phyloP scores from a whole-genome alignment of 2,113 vertebrate species.

The Osmerus eperlanus region DNA sequence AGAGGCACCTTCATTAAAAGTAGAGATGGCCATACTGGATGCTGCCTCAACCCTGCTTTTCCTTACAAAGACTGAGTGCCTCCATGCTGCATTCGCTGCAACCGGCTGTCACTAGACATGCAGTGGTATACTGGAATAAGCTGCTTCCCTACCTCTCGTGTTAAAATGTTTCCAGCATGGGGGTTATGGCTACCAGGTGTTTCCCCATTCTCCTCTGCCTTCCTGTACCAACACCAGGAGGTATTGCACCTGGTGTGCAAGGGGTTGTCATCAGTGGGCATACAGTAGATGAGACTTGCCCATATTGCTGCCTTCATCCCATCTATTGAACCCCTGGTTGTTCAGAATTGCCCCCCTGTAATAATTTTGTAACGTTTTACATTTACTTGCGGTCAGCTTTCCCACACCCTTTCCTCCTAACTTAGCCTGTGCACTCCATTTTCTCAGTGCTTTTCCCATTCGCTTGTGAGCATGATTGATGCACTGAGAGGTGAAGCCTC shows the following conservation, averaged over 20 bases:
- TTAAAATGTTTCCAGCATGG: constrained; percentile 7
- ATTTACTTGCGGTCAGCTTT: constrained; percentile 10
- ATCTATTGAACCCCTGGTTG: constrained; percentile 14
- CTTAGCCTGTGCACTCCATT: constrained; percentile 11
- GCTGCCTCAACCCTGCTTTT: not conserved
- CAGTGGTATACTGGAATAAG: not conserved
- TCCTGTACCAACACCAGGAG: constrained; percentile 17
- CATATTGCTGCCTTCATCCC: too few species aligned
- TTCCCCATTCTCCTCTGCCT: constrained; percentile 9
- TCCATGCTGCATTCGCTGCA: too few species aligned
- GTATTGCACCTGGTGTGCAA: constrained; percentile 11
- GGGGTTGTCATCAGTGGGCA: constrained; percentile 22
- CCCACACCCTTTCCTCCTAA: constrained; percentile 20
- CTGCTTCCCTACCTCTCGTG: constrained; percentile 10
- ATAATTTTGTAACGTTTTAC: constrained; percentile 16
- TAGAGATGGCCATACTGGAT: constrained; percentile 5
- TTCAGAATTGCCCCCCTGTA: constrained; percentile 20
- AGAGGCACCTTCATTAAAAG: constrained; percentile 18
- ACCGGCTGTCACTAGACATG: too few species aligned
- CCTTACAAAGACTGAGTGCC: too few species aligned
- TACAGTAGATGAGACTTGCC: not conserved
- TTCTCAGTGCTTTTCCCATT: constrained; percentile 7
- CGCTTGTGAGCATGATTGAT: constrained; percentile 22
- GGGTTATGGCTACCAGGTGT: constrained; percentile 1
- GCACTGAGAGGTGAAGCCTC: not conserved